Evolutionary conservation across 2,113 vertebrate genomes (phyloP), one percentile per base, ranked within the genome.

Genomic region (Dasyornis broadbenti): DNA sequence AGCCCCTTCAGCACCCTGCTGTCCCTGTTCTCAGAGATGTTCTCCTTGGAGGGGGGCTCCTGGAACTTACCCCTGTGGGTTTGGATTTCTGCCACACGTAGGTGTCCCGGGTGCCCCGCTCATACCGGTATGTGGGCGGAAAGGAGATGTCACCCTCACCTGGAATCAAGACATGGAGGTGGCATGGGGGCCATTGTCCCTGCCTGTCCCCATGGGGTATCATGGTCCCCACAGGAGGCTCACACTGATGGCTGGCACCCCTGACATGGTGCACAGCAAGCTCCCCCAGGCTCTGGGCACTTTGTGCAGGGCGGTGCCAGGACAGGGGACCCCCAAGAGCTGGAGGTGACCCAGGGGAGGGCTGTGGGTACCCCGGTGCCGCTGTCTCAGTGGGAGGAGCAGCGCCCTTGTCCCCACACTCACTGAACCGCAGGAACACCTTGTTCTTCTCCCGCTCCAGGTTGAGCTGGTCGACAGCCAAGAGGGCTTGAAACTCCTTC

Each of bases 21-120:
- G 1, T 42, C 60, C 35, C 52, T 2, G 0, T 52, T 9, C 39
- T 45, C 4, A 2, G 30, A 0, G 1, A 6, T 17, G 30, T 39
- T 54, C 63, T 19, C 5, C 42, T 42, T n/a, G 42, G 40, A 70
- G 31, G 18, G 42, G 42, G 8, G 13, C 18, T 64, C 23, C 1
- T 1, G 65, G 44, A 94, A 89, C 98, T 98, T 97, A 99, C 99
- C 94, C 98, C 99, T 1, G 98, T 99, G 39, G 98, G 98, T 95
- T 99, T 99, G 98, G 98, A 98, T 93, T 99, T 99, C 76, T 99
- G 98, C 98, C 98, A 99, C 10, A 98, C 94, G 83, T 99, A 99
- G 78, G 92, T 98, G 96, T 98, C 98, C 80, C 98, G 97, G 45
- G 98, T 98, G 68, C 98, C 99, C 26, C 98, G 97, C 76, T 99